Base-by-base conservation (phyloP, 2,888 invertebrate genomes). In the Rhingia campestris region DNA sequence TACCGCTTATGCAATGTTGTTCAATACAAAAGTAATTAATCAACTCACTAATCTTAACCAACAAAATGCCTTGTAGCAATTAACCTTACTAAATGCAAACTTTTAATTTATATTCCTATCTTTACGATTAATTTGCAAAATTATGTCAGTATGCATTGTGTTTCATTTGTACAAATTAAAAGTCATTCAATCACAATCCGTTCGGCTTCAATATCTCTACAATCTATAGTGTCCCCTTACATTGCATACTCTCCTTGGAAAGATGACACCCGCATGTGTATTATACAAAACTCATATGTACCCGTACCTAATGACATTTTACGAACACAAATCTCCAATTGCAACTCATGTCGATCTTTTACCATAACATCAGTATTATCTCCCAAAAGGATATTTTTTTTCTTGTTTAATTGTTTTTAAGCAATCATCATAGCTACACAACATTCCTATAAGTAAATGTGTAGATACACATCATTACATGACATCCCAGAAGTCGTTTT, bases 311-410 rank as follows among this genome's bases (percentile, higher is more conserved):
- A 47, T 47, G 9, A 3, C 22, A 9, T 39, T 37, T n/a, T 37
- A 2, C 7, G 6, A 53, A 22, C 33, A 63, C 39, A 64, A 67
- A 67, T 69, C 80, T 74, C 66, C 49, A 63, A 61, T 79, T 79
- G 63, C 51, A 56, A 74, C 72, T 54, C 61, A 70, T 77, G 69
- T 61, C 61, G 51, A 72, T 59, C 72, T 47, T 22, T 43, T 10
- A 37, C 63, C 30, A 12, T 45, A 22, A 39, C 33, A 45, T 54
- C 49, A 37, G 12, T 49, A 43, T 45, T 41, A 51, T 43, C 77
- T 37, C 51, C 7, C 54, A 56, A 67, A 54, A 82, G 56, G 79
- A 82, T 49, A 9, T 9, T 47, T 12, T 30, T 47, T 7, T 37
- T 47, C 56, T 35, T n/a, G 5, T 10, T 51, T 66, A 47, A 14